Percentiles rank a stretch among this genome's conserved stretches.
Evolutionary conservation across 2,888 invertebrate species (phyloP).

Genomic region (Harpalus rufipes): DNA sequence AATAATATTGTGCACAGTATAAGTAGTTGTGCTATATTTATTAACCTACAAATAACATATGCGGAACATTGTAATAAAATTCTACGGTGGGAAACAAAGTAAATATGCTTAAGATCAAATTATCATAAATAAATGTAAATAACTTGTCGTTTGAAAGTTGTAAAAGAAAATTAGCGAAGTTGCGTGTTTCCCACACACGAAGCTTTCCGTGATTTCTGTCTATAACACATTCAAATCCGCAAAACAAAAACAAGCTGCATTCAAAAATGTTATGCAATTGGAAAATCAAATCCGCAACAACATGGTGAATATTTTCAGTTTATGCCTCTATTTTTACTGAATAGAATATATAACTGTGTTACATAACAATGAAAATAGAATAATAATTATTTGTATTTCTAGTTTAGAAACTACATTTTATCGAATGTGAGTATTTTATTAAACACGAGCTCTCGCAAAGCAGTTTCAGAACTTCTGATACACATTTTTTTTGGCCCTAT

Average conservation of each 20-base stretch:
- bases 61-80: background rate
- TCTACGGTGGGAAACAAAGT: background rate
- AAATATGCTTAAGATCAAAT: conserved; percentile 17
- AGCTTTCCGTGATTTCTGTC: conserved; percentile 23
- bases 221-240: conserved; percentile 18
- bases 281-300: background rate
- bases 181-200: conserved; percentile 21
- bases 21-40: too few relatives aligned
- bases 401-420: too few relatives aligned
- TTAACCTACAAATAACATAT: background rate
- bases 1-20: too few relatives aligned
- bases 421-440: too few relatives aligned
- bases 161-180: conserved; percentile 21
- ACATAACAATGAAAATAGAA: too few relatives aligned
- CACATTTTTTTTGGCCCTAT: too few relatives aligned
- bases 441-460: too few relatives aligned
- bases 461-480: too few relatives aligned
- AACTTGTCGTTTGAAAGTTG: conserved; percentile 6
- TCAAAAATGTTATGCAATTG: background rate
- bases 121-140: conserved; percentile 39
- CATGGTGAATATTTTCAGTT: background rate
- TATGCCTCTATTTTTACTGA: background rate
- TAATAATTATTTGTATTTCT: too few relatives aligned
- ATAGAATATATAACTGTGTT: background rate
- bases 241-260: conserved; percentile 19